Percentiles rank a stretch among this genome's conserved stretches.
Evolutionary conservation across 2,113 vertebrate species (phyloP).

Genomic region (Delphinus delphis): DNA sequence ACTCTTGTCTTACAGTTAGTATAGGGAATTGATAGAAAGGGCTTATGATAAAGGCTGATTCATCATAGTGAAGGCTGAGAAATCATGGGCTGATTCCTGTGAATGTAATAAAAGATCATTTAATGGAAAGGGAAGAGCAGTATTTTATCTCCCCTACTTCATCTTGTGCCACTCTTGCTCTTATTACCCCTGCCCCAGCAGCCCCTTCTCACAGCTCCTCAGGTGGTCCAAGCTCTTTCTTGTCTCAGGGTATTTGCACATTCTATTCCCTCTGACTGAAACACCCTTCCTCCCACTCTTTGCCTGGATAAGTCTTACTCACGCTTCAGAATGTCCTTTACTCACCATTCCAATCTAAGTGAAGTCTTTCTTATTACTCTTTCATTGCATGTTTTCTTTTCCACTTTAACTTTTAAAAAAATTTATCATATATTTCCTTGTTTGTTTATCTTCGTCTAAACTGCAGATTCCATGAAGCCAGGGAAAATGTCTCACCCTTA

Average conservation of each 20-base stretch:
- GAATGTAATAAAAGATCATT: background rate
- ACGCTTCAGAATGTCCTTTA: background rate
- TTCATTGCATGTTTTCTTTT: background rate
- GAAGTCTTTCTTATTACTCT: background rate
- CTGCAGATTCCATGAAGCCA: background rate
- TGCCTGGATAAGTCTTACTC: background rate
- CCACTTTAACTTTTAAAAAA: background rate
- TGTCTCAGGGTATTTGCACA: background rate
- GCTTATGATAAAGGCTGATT: background rate
- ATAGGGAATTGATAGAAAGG: background rate
- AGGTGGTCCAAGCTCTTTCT: background rate
- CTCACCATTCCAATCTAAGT: background rate
- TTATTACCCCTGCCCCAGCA: background rate
- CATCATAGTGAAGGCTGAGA: background rate
- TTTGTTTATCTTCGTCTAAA: background rate
- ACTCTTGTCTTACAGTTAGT: background rate
- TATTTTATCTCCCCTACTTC: background rate
- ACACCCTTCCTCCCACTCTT: background rate
- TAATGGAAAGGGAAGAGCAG: background rate
- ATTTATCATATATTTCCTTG: background rate
- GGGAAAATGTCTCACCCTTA: background rate
- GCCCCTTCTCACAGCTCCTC: background rate
- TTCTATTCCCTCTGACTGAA: background rate
- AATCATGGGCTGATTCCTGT: background rate
- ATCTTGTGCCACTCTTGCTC: background rate